Evolutionary conservation across 2,888 invertebrate species (phyloP).

Genomic region (Eupithecia vulgata): DNA sequence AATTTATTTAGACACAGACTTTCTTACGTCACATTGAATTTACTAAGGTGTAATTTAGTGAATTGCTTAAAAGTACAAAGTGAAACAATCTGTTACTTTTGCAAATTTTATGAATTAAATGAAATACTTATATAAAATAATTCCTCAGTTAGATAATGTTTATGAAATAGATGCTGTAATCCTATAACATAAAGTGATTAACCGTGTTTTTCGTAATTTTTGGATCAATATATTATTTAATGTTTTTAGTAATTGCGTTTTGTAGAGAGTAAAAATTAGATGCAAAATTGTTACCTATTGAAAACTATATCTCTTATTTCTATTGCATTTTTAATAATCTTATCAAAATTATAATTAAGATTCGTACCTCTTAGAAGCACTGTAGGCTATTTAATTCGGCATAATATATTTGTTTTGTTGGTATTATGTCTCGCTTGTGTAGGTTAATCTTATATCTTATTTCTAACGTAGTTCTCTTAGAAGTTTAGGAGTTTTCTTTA

Average conservation of each 20-base stretch:
- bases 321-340: constrained; percentile 54
- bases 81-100: constrained; percentile 88
- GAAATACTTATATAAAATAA: constrained; percentile 78
- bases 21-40: constrained; percentile 78
- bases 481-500: constrained; percentile 68
- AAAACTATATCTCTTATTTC: constrained; percentile 64
- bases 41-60: constrained; percentile 83
- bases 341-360: constrained; percentile 63
- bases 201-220: constrained; percentile 61
- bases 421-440: constrained; percentile 68
- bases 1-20: constrained; percentile 80
- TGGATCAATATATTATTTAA: constrained; percentile 44
- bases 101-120: constrained; percentile 87
- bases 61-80: constrained; percentile 89
- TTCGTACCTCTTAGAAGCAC: constrained; percentile 63
- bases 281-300: constrained; percentile 78
- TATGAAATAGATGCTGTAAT: constrained; percentile 80
- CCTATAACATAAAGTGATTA: constrained; percentile 51
- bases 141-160: constrained; percentile 74
- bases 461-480: constrained; percentile 73
- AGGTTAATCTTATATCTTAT: constrained; percentile 63
- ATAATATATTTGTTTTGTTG: constrained; percentile 69
- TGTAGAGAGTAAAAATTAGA: constrained; percentile 70
- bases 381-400: constrained; percentile 58
- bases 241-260: constrained; percentile 60